Percentiles rank a stretch among this genome's conserved stretches.
Conservation (phyloP, 1,140 invertebrate genomes). For the Melanaphis sacchari region DNA sequence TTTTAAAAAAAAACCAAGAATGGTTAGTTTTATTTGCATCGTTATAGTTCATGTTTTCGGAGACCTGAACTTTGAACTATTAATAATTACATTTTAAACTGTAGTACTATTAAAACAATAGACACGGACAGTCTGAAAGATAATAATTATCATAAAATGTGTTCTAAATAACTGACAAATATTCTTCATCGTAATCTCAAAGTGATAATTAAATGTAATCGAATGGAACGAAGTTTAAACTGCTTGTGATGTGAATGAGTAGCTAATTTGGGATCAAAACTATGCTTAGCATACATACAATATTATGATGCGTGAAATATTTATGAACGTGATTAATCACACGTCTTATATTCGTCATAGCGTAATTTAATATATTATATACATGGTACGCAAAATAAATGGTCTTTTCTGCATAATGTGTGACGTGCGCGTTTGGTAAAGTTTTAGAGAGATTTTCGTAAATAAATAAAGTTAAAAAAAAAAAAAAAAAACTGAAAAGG, state of each 20-base stretch:
- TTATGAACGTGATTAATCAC: neutral
- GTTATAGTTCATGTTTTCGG: neutral
- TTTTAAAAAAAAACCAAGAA: neutral
- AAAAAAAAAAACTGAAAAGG: too few species aligned
- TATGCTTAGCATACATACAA: neutral
- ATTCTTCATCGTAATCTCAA: neutral
- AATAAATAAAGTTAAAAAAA: neutral
- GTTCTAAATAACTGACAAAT: neutral
- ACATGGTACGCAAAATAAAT: neutral
- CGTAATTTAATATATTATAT: neutral
- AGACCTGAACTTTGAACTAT: neutral
- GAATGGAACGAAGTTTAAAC: neutral
- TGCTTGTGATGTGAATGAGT: neutral
- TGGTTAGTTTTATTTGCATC: neutral
- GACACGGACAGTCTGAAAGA: neutral
- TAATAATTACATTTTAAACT: slow-evolving; percentile 8
- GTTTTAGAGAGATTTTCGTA: neutral
- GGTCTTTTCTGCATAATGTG: neutral
- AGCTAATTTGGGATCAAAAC: neutral
- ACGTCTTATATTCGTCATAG: neutral
- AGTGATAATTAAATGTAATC: slow-evolving; percentile 24
- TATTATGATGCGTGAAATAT: neutral
- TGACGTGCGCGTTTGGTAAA: too few species aligned
- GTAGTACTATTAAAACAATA: neutral
- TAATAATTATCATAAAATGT: neutral